phyloP scores from a whole-genome alignment of 1,140 invertebrate genomes.

The Drosophila novamexicana region DNA sequence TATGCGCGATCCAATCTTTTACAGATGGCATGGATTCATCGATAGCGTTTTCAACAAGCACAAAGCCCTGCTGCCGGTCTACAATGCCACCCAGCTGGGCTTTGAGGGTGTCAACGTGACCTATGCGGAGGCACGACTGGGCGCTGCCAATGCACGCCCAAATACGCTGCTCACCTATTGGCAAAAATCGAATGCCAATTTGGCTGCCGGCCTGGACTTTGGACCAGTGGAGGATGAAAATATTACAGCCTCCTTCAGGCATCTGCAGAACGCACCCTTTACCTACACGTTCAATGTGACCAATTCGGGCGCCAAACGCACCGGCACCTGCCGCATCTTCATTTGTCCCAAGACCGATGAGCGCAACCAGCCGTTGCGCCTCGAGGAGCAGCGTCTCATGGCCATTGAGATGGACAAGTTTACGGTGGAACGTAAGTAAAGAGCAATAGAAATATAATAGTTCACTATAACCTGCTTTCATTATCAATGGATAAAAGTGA shows the following conservation, averaged over 20 bases:
- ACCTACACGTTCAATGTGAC: constrained; percentile 85
- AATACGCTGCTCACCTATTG: constrained; percentile 86
- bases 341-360: constrained; percentile 87
- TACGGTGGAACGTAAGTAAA: constrained; percentile 84
- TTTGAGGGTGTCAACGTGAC: constrained; percentile 84
- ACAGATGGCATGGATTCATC: constrained; percentile 89
- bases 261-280: constrained; percentile 88
- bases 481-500: too few relatives aligned
- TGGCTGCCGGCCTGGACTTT: constrained; percentile 87
- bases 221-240: constrained; percentile 84
- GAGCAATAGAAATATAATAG: neutral
- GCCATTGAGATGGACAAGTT: constrained; percentile 88
- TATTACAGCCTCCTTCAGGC: constrained; percentile 87
- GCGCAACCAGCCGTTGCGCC: constrained; percentile 84
- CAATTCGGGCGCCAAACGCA: constrained; percentile 70
- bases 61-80: constrained; percentile 88
- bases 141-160: constrained; percentile 59
- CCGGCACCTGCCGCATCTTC: constrained; percentile 87
- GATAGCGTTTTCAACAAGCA: constrained; percentile 88
- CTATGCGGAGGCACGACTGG: constrained; percentile 81
- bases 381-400: constrained; percentile 85
- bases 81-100: constrained; percentile 83
- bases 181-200: constrained; percentile 87
- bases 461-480: too few relatives aligned
- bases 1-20: constrained; percentile 90